phyloP scores from a whole-genome alignment of 2,113 vertebrate species.

The Dipodomys merriami region DNA sequence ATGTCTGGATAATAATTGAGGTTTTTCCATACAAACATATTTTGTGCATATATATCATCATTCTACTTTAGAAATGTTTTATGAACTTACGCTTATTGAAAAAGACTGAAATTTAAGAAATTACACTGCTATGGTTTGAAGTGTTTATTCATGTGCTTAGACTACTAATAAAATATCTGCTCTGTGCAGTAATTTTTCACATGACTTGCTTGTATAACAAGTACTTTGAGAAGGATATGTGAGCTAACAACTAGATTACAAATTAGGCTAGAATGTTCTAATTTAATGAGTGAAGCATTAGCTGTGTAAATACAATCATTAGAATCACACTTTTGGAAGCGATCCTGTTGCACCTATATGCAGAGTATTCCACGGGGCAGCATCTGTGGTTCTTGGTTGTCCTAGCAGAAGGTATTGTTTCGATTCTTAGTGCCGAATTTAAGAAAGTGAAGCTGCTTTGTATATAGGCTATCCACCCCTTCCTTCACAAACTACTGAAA shows the following conservation, averaged over 20 bases:
- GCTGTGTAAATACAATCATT: not conserved
- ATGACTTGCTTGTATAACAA: not conserved
- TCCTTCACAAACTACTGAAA: conserved; percentile 53
- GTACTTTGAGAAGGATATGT: not conserved
- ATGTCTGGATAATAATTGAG: not conserved
- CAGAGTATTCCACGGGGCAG: not conserved
- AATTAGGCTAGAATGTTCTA: not conserved
- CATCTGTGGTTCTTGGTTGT: not conserved
- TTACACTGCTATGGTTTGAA: not conserved
- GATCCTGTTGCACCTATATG: not conserved
- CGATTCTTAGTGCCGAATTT: not conserved
- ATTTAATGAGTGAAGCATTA: not conserved
- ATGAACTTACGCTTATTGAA: not conserved
- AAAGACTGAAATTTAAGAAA: conserved; percentile 20
- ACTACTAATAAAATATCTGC: not conserved
- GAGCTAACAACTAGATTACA: not conserved
- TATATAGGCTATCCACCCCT: not conserved
- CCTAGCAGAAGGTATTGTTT: not conserved
- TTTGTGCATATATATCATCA: conserved; percentile 9
- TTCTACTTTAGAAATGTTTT: not conserved
- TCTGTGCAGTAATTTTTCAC: not conserved
- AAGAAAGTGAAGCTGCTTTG: conserved; percentile 38
- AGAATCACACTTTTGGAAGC: not conserved
- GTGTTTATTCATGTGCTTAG: not conserved
- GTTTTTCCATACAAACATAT: not conserved